Percentiles rank a stretch among this genome's conserved stretches.
phyloP scores from a whole-genome alignment of 2,113 vertebrate genomes.

The Nycticorax nycticorax region DNA sequence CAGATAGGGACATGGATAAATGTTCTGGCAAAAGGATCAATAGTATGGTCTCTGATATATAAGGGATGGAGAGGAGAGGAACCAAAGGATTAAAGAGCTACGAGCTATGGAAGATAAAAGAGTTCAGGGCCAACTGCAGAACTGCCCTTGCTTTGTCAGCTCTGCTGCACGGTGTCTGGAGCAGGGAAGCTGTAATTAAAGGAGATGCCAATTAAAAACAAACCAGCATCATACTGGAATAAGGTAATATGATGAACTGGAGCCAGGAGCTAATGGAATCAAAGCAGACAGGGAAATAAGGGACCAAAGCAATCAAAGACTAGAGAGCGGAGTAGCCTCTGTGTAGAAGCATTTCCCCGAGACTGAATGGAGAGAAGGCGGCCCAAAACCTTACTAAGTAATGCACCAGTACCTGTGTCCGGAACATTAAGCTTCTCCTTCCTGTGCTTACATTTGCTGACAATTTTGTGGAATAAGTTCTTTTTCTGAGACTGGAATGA shows the following conservation, averaged over 20 bases:
- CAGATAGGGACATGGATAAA: neutral
- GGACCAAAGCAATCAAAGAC: neutral
- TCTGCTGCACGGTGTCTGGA: neutral
- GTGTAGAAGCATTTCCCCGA: neutral
- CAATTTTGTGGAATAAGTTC: slow-evolving; percentile 95
- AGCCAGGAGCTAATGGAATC: neutral
- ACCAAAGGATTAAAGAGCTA: neutral
- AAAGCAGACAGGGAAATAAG: slow-evolving; percentile 32
- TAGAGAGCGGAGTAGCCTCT: neutral
- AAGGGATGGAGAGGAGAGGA: neutral
- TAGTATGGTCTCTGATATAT: neutral
- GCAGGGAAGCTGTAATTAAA: neutral
- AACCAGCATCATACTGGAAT: neutral
- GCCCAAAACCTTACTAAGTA: slow-evolving; percentile 60
- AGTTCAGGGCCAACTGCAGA: neutral
- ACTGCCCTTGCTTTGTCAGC: neutral
- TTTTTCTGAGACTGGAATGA: slow-evolving; percentile 94
- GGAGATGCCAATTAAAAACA: neutral
- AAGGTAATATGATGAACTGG: neutral
- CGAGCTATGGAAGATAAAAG: neutral
- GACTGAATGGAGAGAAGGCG: slow-evolving; percentile 23
- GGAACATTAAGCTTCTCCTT: slow-evolving; percentile 89
- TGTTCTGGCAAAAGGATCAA: neutral
- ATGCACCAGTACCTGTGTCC: slow-evolving; percentile 84
- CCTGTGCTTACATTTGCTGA: slow-evolving; percentile 95